These are phyloP conservation scores for Nymphicus hollandicus DNA, from an alignment of 2,113 vertebrate genomes.

Conservation along the genomic window DNA sequence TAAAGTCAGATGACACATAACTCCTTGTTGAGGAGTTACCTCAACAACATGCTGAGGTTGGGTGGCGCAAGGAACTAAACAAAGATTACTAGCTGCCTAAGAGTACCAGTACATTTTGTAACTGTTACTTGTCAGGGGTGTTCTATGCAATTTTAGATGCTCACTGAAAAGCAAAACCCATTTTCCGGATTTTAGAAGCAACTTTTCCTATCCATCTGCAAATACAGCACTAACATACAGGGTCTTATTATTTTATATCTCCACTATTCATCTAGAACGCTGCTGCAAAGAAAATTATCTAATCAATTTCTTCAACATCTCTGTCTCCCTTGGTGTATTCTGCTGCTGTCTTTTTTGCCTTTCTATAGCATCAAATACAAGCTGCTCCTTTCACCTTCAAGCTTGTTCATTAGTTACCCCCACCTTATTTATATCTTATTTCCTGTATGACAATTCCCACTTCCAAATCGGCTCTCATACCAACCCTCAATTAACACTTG, in stretches of 20 bases:
- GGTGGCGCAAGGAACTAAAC: not conserved
- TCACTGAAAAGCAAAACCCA: not conserved
- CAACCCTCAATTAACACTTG: not conserved
- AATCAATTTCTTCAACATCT: not conserved
- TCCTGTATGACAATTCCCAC: not conserved
- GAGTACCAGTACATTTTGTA: not conserved
- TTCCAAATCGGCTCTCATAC: not conserved
- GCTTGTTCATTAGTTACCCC: not conserved
- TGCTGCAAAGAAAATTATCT: not conserved
- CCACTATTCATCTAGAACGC: rapidly evolving
- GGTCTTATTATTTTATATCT: not conserved
- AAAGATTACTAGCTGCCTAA: not conserved
- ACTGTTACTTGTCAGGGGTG: not conserved
- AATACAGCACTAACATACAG: not conserved
- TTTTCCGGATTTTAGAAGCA: not conserved
- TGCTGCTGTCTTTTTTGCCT: not conserved
- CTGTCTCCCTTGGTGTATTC: not conserved
- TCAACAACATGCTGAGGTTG: not conserved
- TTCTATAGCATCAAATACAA: not conserved
- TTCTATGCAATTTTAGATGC: not conserved
- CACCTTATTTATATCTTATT: not conserved
- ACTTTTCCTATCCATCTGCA: not conserved
- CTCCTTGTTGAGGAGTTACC: not conserved
- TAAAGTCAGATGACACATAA: not conserved
- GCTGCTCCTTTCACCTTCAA: not conserved